These are phyloP conservation scores for Poliocrania exsul DNA, from an alignment of 2,797 vertebrate species.

Conservation along the genomic window DNA sequence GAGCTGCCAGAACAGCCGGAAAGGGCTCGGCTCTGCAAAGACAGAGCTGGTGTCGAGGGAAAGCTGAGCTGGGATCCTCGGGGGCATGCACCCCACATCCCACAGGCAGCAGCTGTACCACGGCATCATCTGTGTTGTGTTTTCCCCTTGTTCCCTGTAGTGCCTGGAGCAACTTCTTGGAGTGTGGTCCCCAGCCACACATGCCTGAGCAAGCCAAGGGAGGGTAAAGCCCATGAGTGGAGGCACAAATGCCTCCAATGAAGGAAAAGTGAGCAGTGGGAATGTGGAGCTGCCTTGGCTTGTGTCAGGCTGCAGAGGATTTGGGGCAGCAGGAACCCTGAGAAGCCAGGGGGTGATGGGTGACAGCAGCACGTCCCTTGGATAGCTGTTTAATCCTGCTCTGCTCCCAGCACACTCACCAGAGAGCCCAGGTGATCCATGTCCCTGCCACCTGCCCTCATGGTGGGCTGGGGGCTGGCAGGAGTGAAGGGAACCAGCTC, in stretches of 20 bases:
- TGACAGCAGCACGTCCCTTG: neutral
- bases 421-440: neutral
- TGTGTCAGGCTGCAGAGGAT: neutral
- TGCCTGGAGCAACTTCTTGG: neutral
- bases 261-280: neutral
- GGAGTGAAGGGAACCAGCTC: neutral
- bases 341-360: neutral
- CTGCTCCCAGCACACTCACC: rapidly evolving
- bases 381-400: neutral
- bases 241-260: neutral
- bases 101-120: neutral
- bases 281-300: rapidly evolving
- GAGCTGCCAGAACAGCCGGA: neutral
- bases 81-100: rapidly evolving
- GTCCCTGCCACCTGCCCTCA: neutral
- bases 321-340: neutral
- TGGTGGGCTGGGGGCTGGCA: neutral
- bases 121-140: neutral
- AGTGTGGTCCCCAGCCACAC: neutral
- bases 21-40: neutral
- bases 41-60: neutral
- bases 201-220: neutral
- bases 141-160: neutral
- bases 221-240: rapidly evolving
- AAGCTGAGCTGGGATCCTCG: neutral